Conservation (phyloP, 2,888 invertebrate genomes). For the Acanthoscelides obtectus region DNA sequence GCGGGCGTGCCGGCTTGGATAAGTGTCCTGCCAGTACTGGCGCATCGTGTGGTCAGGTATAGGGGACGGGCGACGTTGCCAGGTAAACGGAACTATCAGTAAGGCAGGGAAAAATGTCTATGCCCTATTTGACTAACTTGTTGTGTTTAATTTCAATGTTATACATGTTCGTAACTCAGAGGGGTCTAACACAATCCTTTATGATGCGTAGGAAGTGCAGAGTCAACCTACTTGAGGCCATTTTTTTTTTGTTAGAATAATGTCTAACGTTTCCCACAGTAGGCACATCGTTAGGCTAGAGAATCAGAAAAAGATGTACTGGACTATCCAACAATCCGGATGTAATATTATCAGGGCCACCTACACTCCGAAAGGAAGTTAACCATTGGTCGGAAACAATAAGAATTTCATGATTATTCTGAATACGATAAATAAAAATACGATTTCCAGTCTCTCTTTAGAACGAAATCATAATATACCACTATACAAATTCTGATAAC, state of each 20-base stretch:
- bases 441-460: constrained; percentile 19
- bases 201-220: neutral
- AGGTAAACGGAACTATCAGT: too few species aligned
- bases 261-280: neutral
- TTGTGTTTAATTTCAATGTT: too few species aligned
- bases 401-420: constrained; percentile 28
- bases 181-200: too few species aligned
- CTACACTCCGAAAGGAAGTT: constrained; percentile 35
- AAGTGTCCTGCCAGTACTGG: too few species aligned
- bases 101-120: too few species aligned
- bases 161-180: too few species aligned
- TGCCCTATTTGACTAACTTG: too few species aligned
- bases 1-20: too few species aligned
- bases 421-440: constrained; percentile 26
- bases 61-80: too few species aligned
- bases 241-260: neutral
- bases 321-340: constrained; percentile 14
- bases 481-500: constrained; percentile 24
- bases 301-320: neutral
- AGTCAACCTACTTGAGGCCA: neutral
- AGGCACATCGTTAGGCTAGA: neutral
- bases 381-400: constrained; percentile 37
- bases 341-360: constrained; percentile 26
- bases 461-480: constrained; percentile 21
- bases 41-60: too few species aligned